Evolutionary conservation across 1,140 invertebrate species (phyloP).

Genomic region (Lordiphosa collinella): DNA sequence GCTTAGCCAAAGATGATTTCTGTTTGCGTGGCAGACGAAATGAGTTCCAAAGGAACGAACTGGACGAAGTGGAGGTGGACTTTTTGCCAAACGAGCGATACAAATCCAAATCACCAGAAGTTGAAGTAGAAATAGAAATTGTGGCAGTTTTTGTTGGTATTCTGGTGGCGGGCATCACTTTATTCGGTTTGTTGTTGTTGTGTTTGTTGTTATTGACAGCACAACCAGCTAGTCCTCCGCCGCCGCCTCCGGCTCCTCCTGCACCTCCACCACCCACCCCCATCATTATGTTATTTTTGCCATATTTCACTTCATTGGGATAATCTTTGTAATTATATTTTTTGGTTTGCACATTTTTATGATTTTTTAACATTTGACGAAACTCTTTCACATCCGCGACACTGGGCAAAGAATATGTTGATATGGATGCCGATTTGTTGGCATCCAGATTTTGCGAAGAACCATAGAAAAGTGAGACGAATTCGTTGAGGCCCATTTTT

Average conservation of each 20-base stretch:
- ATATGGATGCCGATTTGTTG: slow-evolving; percentile 47
- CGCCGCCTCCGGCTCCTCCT: no score
- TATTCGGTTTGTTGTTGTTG: slow-evolving; percentile 40
- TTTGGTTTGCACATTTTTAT: slow-evolving; percentile 70
- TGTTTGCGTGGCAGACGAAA: slow-evolving; percentile 74
- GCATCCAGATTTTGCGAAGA: slow-evolving; percentile 72
- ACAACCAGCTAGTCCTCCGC: no score
- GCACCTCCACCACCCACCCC: not conserved
- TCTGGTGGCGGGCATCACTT: slow-evolving; percentile 40
- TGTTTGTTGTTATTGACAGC: slow-evolving; percentile 37
- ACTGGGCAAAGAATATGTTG: slow-evolving; percentile 62
- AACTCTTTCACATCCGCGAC: slow-evolving; percentile 62
- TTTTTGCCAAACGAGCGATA: slow-evolving; percentile 39
- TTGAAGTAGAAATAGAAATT: slow-evolving; percentile 23
- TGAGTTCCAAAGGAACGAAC: slow-evolving; percentile 68
- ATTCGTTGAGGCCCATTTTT: slow-evolving; percentile 75
- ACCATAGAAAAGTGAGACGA: slow-evolving; percentile 73
- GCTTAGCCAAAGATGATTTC: slow-evolving; percentile 38
- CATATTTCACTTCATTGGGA: slow-evolving; percentile 63
- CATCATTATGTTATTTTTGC: slow-evolving; percentile 39
- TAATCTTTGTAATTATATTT: slow-evolving; percentile 67
- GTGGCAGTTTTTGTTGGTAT: slow-evolving; percentile 53
- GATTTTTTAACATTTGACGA: slow-evolving; percentile 78
- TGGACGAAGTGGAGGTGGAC: slow-evolving; percentile 11
- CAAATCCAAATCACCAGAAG: slow-evolving; percentile 48